phyloP scores from a whole-genome alignment of 2,797 vertebrate species.

The Smutsia temminckii region DNA sequence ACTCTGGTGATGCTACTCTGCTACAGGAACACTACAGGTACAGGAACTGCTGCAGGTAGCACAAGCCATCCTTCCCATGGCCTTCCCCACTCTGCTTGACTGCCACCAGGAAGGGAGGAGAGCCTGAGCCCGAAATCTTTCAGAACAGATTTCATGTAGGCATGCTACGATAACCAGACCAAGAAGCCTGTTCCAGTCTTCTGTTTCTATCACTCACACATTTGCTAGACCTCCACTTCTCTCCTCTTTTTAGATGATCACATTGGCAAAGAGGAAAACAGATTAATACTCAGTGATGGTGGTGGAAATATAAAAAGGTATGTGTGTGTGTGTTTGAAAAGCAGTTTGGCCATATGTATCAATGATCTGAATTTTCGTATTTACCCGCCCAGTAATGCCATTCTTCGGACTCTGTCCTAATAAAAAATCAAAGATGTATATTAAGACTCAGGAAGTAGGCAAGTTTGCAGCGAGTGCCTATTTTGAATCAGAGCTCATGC shows the following conservation, averaged over 20 bases:
- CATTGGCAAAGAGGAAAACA: neutral
- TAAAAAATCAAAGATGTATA: neutral
- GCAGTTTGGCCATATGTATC: neutral
- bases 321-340: neutral
- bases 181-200: neutral
- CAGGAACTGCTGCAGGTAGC: neutral
- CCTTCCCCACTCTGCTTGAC: neutral
- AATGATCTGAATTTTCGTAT: neutral
- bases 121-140: neutral
- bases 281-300: neutral
- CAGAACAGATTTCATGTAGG: neutral
- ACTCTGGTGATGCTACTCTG: neutral
- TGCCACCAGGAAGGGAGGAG: neutral
- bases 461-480: neutral
- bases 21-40: neutral
- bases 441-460: neutral
- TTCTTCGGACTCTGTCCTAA: neutral
- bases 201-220: neutral
- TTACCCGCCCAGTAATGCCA: neutral
- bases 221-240: accelerated
- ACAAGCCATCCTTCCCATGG: neutral
- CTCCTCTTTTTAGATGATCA: neutral
- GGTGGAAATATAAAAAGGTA: neutral
- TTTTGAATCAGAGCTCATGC: neutral
- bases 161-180: neutral